Percentiles rank a stretch among this genome's conserved stretches.
Evolutionary conservation across 1,140 invertebrate species (phyloP).

Genomic region (Sitodiplosis mosellana): DNA sequence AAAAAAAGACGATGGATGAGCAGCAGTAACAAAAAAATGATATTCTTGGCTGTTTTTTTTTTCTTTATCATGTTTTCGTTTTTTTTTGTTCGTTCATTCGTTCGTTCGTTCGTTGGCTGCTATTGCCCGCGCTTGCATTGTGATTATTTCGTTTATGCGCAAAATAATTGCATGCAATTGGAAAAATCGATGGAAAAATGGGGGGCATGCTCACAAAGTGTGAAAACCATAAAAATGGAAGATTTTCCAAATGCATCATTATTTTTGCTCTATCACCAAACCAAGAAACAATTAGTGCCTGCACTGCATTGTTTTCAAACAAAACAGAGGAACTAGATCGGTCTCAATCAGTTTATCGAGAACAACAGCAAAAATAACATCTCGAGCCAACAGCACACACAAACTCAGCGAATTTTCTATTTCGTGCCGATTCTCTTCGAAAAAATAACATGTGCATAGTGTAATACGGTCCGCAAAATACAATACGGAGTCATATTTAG

Average conservation of each 20-base stretch:
- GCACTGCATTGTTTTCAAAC: not conserved
- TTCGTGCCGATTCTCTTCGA: too few species aligned
- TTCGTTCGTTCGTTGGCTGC: not conserved
- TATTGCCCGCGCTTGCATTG: not conserved
- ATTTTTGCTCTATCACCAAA: not conserved
- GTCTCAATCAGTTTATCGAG: too few species aligned
- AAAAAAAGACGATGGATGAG: not conserved
- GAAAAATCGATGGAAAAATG: not conserved
- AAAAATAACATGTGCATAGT: too few species aligned
- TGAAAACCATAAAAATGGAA: constrained; percentile 2
- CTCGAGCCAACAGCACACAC: too few species aligned
- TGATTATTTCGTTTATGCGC: not conserved
- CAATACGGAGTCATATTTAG: too few species aligned
- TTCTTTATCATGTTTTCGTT: too few species aligned
- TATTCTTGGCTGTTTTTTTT: not conserved
- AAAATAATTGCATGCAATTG: constrained; percentile 1
- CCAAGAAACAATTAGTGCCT: not conserved
- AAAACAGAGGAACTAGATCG: too few species aligned
- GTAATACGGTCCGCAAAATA: too few species aligned
- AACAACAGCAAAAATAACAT: too few species aligned
- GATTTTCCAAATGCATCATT: not conserved
- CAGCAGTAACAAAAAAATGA: not conserved
- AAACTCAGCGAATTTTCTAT: too few species aligned
- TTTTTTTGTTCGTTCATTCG: not conserved
- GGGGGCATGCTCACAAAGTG: not conserved